Conservation (phyloP, 2,113 vertebrate species). For the Zosterops japonicus region DNA sequence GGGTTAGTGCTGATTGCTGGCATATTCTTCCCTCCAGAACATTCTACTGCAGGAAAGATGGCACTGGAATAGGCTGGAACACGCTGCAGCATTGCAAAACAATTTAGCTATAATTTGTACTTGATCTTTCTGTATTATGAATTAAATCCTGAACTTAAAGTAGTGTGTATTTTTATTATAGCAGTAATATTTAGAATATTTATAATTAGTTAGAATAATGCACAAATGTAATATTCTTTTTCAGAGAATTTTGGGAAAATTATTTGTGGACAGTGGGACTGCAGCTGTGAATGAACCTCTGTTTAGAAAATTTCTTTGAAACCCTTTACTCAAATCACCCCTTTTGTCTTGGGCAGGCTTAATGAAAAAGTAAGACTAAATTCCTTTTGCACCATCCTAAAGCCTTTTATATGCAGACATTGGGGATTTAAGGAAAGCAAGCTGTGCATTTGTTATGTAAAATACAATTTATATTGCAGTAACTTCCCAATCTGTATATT, state of each 20-base stretch:
- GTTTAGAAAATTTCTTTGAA: not conserved
- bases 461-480: not conserved
- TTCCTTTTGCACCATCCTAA: not conserved
- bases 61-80: no score
- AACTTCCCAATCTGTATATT: rapidly evolving
- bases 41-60: not conserved
- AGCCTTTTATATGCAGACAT: not conserved
- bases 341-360: not conserved
- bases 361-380: not conserved
- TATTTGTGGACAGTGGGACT: not conserved
- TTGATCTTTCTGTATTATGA: not conserved
- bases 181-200: not conserved
- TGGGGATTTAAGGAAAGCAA: not conserved
- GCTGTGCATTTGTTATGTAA: not conserved
- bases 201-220: not conserved
- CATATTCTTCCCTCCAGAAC: not conserved
- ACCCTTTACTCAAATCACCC: not conserved
- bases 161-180: not conserved
- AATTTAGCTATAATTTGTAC: not conserved
- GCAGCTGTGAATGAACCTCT: not conserved
- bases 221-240: not conserved
- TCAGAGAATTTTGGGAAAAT: not conserved
- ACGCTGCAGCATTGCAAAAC: no score
- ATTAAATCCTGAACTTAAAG: not conserved
- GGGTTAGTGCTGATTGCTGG: not conserved